A percentile compares a stretch with the other conserved stretches of the same genome.
Conservation (phyloP, 2,888 invertebrate genomes). For the Opisthograptis luteolata region DNA sequence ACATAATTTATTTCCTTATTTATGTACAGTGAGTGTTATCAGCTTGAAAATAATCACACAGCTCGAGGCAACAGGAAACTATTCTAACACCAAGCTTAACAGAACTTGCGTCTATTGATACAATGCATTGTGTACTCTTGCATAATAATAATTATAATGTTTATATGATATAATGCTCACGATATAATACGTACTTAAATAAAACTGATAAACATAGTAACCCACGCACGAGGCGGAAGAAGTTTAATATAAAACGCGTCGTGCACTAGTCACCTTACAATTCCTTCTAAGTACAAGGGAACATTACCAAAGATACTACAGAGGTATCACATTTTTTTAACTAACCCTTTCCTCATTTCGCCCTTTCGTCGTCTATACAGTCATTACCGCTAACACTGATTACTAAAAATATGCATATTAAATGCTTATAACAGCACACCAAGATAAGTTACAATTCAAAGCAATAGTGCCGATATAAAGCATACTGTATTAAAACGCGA, state of each 20-base stretch:
- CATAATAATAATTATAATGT: conserved; percentile 44
- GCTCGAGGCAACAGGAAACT: conserved; percentile 51
- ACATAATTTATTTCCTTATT: conserved; percentile 75
- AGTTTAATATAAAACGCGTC: conserved; percentile 32
- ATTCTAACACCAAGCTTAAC: conserved; percentile 66
- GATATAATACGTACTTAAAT: conserved; percentile 35
- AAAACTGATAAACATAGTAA: conserved; percentile 32
- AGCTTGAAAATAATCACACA: conserved; percentile 62
- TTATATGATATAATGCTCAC: conserved; percentile 52
- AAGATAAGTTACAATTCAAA: conserved; percentile 49
- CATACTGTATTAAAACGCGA: conserved; percentile 40
- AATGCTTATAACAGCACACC: conserved; percentile 45
- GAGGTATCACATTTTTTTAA: conserved; percentile 67
- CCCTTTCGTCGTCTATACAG: conserved; percentile 42
- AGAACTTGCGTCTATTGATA: conserved; percentile 34
- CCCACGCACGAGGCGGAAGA: conserved; percentile 14
- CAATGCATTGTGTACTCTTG: conserved; percentile 58
- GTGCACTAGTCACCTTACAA: conserved; percentile 29
- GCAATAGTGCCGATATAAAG: conserved; percentile 64
- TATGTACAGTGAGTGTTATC: conserved; percentile 70
- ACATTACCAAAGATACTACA: conserved; percentile 56
- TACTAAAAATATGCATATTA: conserved; percentile 47
- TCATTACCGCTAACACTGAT: conserved; percentile 53
- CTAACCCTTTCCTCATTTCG: conserved; percentile 47
- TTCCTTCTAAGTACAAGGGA: conserved; percentile 57